These are phyloP conservation scores for Bombus confusus DNA, from an alignment of 1,140 invertebrate species.

Conservation along the genomic window DNA sequence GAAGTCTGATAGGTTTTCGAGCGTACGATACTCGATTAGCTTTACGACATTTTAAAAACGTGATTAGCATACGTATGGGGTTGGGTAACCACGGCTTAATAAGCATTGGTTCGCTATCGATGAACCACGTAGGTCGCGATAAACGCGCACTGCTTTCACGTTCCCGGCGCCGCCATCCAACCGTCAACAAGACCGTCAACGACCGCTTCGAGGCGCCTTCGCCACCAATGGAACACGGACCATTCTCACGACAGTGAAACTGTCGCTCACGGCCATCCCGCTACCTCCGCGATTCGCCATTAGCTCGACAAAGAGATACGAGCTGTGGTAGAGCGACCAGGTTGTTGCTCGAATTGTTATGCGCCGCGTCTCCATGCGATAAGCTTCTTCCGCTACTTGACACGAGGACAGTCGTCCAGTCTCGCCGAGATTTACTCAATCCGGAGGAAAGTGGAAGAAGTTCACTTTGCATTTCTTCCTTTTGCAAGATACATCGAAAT, in stretches of 20 bases:
- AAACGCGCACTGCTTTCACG: constrained; percentile 1
- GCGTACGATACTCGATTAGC: constrained; percentile 55
- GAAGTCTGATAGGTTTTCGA: background rate
- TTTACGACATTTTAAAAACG: constrained; percentile 68
- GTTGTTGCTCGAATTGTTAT: background rate
- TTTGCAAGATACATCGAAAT: no score
- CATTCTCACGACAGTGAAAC: constrained; percentile 29
- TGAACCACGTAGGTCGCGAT: no score
- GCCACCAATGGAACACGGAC: constrained; percentile 16
- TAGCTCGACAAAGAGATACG: background rate
- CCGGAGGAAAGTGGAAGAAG: background rate
- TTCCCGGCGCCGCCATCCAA: constrained; percentile 16
- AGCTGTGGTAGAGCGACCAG: background rate
- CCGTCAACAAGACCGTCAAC: constrained; percentile 25
- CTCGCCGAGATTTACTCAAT: background rate
- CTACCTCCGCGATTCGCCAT: background rate
- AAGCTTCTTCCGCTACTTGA: background rate
- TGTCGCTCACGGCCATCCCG: constrained; percentile 14
- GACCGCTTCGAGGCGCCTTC: constrained; percentile 16
- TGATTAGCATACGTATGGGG: constrained; percentile 54
- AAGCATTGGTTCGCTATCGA: constrained; percentile 3
- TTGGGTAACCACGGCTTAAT: constrained; percentile 58
- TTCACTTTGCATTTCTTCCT: background rate
- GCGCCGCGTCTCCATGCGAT: constrained; percentile 5
- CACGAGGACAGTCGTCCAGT: background rate